Conservation (phyloP, 2,113 vertebrate species). For the Nothocercus nigrocapillus region DNA sequence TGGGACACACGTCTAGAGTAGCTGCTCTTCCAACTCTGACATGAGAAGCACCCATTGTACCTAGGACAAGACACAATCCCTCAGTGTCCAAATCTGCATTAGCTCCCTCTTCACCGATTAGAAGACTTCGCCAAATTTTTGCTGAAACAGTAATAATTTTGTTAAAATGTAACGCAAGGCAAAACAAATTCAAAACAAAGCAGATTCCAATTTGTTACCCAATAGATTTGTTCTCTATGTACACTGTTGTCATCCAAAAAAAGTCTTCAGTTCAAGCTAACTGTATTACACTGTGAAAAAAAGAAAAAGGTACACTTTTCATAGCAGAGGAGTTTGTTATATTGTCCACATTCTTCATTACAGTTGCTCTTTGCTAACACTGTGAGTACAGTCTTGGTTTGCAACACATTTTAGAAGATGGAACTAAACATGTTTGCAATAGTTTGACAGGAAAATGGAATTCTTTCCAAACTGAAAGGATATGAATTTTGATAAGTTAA, state of each 20-base stretch:
- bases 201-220: constrained; percentile 1
- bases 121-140: background rate
- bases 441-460: constrained; percentile 8
- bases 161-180: background rate
- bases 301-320: constrained; percentile 24
- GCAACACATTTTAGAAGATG: constrained; percentile 41
- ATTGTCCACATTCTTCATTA: constrained; percentile 48
- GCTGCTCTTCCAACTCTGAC: background rate
- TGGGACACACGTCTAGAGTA: background rate
- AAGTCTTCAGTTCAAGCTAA: constrained; percentile 55
- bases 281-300: constrained; percentile 65
- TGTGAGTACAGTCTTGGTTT: constrained; percentile 50
- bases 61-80: background rate
- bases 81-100: fast-evolving
- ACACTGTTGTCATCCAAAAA: constrained; percentile 40
- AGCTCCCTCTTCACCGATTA: background rate
- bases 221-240: constrained; percentile 24
- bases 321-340: constrained; percentile 59
- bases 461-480: constrained; percentile 2
- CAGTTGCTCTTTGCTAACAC: constrained; percentile 53
- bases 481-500: constrained; percentile 28
- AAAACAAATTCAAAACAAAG: background rate
- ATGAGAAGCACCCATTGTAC: background rate
- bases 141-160: background rate
- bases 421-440: constrained; percentile 27